Conservation (phyloP, 1,140 invertebrate species). For the Drosophila setifemur region DNA sequence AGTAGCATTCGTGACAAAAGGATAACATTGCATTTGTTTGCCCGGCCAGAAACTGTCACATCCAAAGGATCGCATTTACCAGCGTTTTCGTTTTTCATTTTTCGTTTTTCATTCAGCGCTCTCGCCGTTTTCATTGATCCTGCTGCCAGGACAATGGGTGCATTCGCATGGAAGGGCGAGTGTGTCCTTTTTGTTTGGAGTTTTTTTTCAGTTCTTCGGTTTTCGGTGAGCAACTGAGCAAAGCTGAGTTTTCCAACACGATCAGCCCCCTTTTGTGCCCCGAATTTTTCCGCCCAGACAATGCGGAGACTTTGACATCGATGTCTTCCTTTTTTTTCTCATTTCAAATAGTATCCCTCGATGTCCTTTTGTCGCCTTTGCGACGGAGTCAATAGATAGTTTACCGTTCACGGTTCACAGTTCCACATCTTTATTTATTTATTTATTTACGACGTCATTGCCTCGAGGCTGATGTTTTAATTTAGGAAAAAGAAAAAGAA, state of each 20-base stretch:
- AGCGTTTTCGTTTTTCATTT: constrained; percentile 19
- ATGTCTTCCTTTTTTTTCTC: constrained; percentile 20
- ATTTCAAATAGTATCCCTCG: background rate
- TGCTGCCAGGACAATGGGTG: constrained; percentile 41
- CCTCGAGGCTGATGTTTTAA: constrained; percentile 51
- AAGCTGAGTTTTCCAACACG: constrained; percentile 33
- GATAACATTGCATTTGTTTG: constrained; percentile 62
- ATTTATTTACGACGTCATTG: constrained; percentile 60
- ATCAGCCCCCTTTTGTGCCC: constrained; percentile 56
- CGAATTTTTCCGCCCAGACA: constrained; percentile 33
- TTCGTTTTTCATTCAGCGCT: constrained; percentile 42
- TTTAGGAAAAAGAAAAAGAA: constrained; percentile 4
- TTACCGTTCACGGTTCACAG: constrained; percentile 21
- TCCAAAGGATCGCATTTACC: constrained; percentile 32
- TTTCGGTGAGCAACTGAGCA: background rate
- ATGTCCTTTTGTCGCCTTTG: constrained; percentile 42
- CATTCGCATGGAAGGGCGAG: constrained; percentile 42
- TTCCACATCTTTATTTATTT: constrained; percentile 47
- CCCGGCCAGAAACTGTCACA: constrained; percentile 54
- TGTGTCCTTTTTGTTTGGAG: constrained; percentile 34
- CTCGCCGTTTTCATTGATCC: constrained; percentile 44
- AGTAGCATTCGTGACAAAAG: constrained; percentile 59
- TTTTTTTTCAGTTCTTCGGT: background rate
- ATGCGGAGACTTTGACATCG: constrained; percentile 50
- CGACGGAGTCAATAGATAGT: constrained; percentile 52